Base-by-base conservation (phyloP, 2,113 vertebrate species). In the Rutilus rutilus region DNA sequence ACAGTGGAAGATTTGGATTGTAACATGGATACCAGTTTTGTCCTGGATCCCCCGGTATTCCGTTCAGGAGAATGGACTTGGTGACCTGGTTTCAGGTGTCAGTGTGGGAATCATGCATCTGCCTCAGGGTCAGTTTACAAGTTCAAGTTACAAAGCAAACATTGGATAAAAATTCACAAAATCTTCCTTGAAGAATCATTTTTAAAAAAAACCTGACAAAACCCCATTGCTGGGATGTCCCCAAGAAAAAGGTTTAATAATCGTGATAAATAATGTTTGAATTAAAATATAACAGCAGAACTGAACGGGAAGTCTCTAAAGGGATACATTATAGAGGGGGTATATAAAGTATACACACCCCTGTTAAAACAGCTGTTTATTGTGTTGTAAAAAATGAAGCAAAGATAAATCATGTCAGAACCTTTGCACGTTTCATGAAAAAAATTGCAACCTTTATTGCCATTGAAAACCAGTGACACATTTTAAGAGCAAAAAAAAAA, bases 31-130 rank as follows among this genome's bases (percentile, higher is more conserved):
- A n/a, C 98, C 98, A 0, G 89, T 98, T 83, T 91, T 98, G 39
- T 80, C 50, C 85, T 99, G 98, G 98, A 86, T 99, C 74, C 98
- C 97, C 33, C 91, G 85, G 4, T 99, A 99, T 93, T 93, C 95
- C 0, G 0, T 97, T 88, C 96, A 93, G 78, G 96, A 98, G 67
- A 97, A 97, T 91, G 93, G 95, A 8, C 23, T 96, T 0, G 96
- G 97, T 5, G 98, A 99, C 88, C 69, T 98, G 6, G 21, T 94
- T 59, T 96, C 98, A 0, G 98, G 98, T 84, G 91, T 97, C 93
- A 98, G 97, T 0, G 96, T 98, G 87, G 97, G 96, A 87, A 97
- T 99, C 92, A 97, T 99, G 95, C 97, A 98, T 90, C 94, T 99
- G 71, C 97, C 98, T 3, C 97, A 98, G 90, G 97, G 97, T 98